These are phyloP conservation scores for Coptodon bakossiorum DNA, from an alignment of 2,113 vertebrate genomes.

Conservation along the genomic window DNA sequence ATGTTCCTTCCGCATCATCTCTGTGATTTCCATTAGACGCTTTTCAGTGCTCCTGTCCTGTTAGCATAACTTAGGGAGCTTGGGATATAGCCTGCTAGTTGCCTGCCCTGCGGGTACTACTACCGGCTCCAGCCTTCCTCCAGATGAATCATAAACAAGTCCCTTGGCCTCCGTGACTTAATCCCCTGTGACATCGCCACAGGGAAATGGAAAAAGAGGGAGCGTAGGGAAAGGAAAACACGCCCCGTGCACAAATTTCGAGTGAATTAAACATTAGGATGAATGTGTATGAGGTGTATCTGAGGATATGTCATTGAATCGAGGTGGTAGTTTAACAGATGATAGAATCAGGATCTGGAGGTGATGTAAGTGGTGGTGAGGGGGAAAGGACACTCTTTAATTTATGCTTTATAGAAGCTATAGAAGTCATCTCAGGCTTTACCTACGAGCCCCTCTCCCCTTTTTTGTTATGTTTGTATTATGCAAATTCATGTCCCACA, in stretches of 20 bases:
- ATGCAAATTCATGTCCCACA: constrained; percentile 51
- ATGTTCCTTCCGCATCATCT: neutral
- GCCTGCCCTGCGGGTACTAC: constrained; percentile 35
- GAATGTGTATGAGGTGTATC: constrained; percentile 56
- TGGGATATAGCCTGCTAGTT: constrained; percentile 24
- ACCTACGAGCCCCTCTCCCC: neutral
- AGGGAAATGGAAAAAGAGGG: constrained; percentile 33
- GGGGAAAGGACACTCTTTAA: neutral
- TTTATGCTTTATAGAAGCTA: constrained; percentile 27
- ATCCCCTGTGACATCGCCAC: constrained; percentile 62
- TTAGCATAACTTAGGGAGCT: constrained; percentile 2
- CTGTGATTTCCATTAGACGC: neutral
- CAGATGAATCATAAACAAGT: constrained; percentile 61
- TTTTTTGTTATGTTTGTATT: constrained; percentile 18
- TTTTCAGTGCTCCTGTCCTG: neutral
- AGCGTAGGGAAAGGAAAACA: constrained; percentile 43
- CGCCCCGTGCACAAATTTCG: constrained; percentile 47
- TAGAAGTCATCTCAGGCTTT: constrained; percentile 9
- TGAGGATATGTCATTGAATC: constrained; percentile 29
- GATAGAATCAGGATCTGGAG: constrained; percentile 16
- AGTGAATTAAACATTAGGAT: constrained; percentile 65
- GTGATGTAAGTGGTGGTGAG: neutral
- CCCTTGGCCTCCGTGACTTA: constrained; percentile 50
- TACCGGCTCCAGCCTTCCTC: constrained; percentile 31
- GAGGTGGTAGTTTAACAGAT: constrained; percentile 50